Conservation (phyloP, 2,113 vertebrate genomes). For the Ctenomys sociabilis region DNA sequence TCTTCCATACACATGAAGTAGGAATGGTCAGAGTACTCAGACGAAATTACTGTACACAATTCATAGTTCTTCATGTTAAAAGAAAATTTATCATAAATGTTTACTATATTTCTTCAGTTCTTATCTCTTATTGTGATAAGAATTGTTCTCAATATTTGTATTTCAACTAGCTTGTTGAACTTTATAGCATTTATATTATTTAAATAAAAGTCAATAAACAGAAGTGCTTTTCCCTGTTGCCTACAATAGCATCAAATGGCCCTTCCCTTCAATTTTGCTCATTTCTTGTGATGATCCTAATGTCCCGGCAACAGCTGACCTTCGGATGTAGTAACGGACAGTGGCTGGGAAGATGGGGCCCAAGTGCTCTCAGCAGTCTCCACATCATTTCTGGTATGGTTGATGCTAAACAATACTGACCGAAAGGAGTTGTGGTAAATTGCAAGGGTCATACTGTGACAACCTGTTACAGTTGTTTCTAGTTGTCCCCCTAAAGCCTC, state of each 20-base stretch:
- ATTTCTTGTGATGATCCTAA: constrained; percentile 55
- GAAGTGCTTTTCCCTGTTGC: constrained; percentile 73
- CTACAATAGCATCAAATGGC: constrained; percentile 81
- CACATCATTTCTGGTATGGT: background rate
- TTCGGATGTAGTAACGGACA: no score
- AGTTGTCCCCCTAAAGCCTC: no score
- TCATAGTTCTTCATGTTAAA: constrained; percentile 87
- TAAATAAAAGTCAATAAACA: constrained; percentile 87
- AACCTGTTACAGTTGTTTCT: no score
- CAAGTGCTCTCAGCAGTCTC: background rate
- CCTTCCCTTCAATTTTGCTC: constrained; percentile 78
- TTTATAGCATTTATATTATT: constrained; percentile 84
- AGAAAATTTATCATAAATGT: constrained; percentile 88
- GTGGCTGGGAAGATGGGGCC: no score
- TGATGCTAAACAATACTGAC: rapidly evolving
- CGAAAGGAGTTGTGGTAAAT: background rate
- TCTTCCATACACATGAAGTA: constrained; percentile 90
- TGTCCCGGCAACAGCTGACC: rapidly evolving
- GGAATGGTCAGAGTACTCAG: constrained; percentile 90
- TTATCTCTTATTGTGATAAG: constrained; percentile 86
- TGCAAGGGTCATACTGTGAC: background rate
- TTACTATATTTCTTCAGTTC: constrained; percentile 88
- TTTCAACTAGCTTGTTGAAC: constrained; percentile 83
- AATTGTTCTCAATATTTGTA: constrained; percentile 89
- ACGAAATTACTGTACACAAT: constrained; percentile 88